Evolutionary conservation across 2,113 vertebrate genomes (phyloP).

Genomic region (Callopanchax toddi): DNA sequence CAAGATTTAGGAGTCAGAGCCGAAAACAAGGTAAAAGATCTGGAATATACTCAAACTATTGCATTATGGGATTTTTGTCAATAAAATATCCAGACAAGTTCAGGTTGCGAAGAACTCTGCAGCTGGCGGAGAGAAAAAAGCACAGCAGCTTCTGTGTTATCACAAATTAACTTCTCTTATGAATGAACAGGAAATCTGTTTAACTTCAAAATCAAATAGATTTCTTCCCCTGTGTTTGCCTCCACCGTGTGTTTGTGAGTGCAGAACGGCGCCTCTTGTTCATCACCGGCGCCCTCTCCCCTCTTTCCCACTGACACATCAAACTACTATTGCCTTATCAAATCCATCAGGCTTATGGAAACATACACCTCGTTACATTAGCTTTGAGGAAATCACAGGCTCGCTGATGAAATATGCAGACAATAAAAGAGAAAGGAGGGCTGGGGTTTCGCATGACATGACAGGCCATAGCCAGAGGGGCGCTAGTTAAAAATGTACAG

Average conservation of each 20-base stretch:
- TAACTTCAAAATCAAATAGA: conserved; percentile 38
- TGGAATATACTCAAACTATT: no score
- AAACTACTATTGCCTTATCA: conserved; percentile 85
- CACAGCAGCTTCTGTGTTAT: conserved; percentile 8
- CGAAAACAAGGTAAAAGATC: no score
- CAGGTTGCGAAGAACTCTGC: conserved; percentile 7
- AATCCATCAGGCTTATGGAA: conserved; percentile 89
- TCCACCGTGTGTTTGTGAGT: conserved; percentile 2
- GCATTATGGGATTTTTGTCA: no score
- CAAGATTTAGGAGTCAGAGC: no score
- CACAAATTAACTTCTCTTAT: conserved; percentile 31
- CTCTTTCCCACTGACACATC: conserved; percentile 78
- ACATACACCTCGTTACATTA: conserved; percentile 87
- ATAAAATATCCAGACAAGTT: no score
- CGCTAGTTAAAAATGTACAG: conserved; percentile 87
- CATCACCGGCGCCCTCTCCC: conserved; percentile 46
- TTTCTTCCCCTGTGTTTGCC: conserved; percentile 32
- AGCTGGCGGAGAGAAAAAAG: conserved; percentile 14
- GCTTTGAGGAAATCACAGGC: conserved; percentile 88
- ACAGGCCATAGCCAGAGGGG: conserved; percentile 88
- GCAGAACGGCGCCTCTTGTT: conserved; percentile 23
- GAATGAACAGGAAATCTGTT: conserved; percentile 39
- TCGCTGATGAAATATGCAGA: conserved; percentile 89
- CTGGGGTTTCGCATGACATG: conserved; percentile 74
- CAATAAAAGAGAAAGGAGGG: conserved; percentile 83